phyloP scores from a whole-genome alignment of 1,140 invertebrate species.

The Mizuhopecten yessoensis region DNA sequence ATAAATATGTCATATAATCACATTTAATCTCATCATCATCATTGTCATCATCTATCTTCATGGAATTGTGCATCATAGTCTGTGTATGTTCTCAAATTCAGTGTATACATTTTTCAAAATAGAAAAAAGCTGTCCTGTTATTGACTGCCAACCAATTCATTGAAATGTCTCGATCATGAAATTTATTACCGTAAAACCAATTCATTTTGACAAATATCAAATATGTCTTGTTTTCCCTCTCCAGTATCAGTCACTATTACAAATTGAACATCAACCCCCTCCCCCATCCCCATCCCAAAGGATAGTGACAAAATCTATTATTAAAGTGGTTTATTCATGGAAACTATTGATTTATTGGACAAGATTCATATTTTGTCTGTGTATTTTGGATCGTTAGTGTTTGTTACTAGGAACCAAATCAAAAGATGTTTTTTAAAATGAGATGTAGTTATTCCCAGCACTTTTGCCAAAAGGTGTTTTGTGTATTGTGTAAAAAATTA shows the following conservation, averaged over 20 bases:
- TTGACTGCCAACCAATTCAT: background rate
- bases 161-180: background rate
- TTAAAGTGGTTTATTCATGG: background rate
- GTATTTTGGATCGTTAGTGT: background rate
- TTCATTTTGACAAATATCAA: background rate
- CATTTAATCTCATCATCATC: background rate
- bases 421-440: background rate
- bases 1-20: background rate
- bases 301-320: no score
- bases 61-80: background rate
- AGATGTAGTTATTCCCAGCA: constrained; percentile 2
- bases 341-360: background rate
- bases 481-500: background rate
- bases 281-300: no score
- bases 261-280: background rate
- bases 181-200: background rate
- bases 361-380: background rate
- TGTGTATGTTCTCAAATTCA: background rate
- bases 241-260: background rate
- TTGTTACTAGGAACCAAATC: constrained; percentile 32
- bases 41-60: background rate
- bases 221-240: background rate
- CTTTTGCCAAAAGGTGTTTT: background rate
- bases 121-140: background rate
- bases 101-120: constrained; percentile 2